Base-by-base conservation (phyloP, 2,797 vertebrate genomes). In the Petrocephalus sullivani region DNA sequence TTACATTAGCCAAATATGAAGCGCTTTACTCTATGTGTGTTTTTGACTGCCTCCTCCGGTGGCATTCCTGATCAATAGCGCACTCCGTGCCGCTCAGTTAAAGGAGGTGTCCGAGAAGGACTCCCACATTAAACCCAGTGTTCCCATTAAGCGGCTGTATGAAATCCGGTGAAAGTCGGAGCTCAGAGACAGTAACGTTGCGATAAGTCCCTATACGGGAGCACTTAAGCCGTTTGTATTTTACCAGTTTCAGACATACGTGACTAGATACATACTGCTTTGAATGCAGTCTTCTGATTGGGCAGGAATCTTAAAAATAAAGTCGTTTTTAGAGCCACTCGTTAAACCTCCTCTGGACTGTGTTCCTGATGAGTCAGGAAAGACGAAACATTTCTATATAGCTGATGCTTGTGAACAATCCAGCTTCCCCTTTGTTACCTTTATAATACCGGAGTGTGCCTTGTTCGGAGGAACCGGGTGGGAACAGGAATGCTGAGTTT, bases 1-100 rank as follows among this genome's bases (percentile, higher is more conserved):
- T 96, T 96, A 96, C 95, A 94, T 95, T 95, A 94, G 95, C 92
- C 91, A 90, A 93, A 95, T 95, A 96, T 96, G 95, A 96, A 96
- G 95, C 95, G 93, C 91, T 91, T 95, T 95, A 96, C 96, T 95
- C 95, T 96, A 95, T 96, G 95, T 96, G 95, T 96, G 95, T 95
- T 95, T 96, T 95, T 96, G 93, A 95, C 95, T 93, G 93, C 94
- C 94, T 95, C 93, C 95, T 95, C 95, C 92, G 92, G 94, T 94
- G 95, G 95, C 95, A 91, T 91, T 88, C 91, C 75, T 95, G 91
- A 96, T 96, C 96, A 95, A 96, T 96, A 95, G 91, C 89, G 5
- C 41, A 46, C 12, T 91, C 93, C 89, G 89, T 90, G 91, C 94
- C 95, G 94, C 95, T 96, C 96, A 96, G 94, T 92, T 90, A 64